Conservation (phyloP, 2,113 vertebrate species). For the Heloderma charlesbogerti region DNA sequence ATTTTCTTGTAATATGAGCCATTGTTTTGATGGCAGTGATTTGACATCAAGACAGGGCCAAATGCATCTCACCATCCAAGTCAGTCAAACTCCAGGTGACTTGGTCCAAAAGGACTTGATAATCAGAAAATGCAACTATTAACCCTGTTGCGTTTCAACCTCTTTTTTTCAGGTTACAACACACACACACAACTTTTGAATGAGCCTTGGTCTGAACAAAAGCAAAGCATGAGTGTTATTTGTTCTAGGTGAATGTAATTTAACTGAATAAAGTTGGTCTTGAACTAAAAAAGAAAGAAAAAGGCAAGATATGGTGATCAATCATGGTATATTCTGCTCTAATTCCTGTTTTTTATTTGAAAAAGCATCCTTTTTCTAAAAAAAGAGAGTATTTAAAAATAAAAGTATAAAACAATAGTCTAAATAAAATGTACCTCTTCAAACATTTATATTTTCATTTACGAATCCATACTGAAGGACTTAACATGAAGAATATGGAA, state of each 20-base stretch:
- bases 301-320: background rate
- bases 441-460: constrained; percentile 49
- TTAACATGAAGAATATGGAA: background rate
- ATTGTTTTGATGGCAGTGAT: constrained; percentile 85
- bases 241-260: constrained; percentile 44
- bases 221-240: constrained; percentile 82
- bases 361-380: constrained; percentile 32
- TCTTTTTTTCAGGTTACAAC: constrained; percentile 82
- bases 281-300: constrained; percentile 17
- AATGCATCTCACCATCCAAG: constrained; percentile 67
- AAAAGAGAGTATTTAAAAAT: constrained; percentile 23
- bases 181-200: constrained; percentile 44
- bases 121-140: constrained; percentile 80
- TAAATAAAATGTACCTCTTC: constrained; percentile 47
- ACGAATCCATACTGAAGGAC: constrained; percentile 12
- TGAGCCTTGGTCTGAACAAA: constrained; percentile 69
- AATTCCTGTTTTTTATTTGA: constrained; percentile 41
- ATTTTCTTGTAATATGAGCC: constrained; percentile 89
- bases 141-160: constrained; percentile 34
- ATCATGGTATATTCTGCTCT: constrained; percentile 28
- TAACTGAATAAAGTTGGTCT: constrained; percentile 54
- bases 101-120: constrained; percentile 75
- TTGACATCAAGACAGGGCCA: constrained; percentile 80
- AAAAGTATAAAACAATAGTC: constrained; percentile 19
- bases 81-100: constrained; percentile 68